Base-by-base conservation (phyloP, 2,888 invertebrate species). In the Holacanthella duospinosa region DNA sequence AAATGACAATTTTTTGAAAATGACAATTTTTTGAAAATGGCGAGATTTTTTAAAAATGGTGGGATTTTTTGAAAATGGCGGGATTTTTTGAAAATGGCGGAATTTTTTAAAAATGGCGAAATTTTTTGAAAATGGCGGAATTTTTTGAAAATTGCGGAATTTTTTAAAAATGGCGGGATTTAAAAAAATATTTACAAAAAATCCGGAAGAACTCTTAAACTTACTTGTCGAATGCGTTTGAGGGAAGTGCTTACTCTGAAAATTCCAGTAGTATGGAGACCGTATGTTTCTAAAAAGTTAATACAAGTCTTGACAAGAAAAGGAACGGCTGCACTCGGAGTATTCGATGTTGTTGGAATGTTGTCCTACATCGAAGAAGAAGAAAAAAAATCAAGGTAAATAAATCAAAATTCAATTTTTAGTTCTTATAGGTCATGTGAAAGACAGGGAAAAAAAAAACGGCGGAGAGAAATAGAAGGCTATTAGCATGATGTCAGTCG, bases 231-330 rank as follows among this genome's bases (percentile, higher is more conserved):
- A 53, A 93, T 89, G 76, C 93, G 82, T 77, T 93, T 94, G 77
- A 90, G 92, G 2, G 93, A 93, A 43, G 92, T 86, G 69, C 93
- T 91, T 55, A 94, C 92, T 71, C 94, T 83, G 79, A 95, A 95
- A 65, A 95, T 85, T 1, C 95, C 95, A 24, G 92, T 82, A 53
- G 89, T 90, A 74, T 86, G 84, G 55, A 94, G 81, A 28, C 93
- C 93, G 74, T 88, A 83, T 60, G 83, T 81, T 75, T 92, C 86
- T 67, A 94, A 82, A 78, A 93, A 89, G 71, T 84, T 83, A 66
- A 92, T 85, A 76, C 93, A 93, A 68, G 86, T 85, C 63, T 82
- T 82, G 44, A 93, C 85, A 69, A 94, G 82, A 29, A 83, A 82
- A 0, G 93, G 93, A 21, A 93, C 87, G 63, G 82, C 80, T 2